Evolutionary conservation across 1,140 invertebrate species (phyloP), one percentile per base, ranked within the genome.

Genomic region (Magallana gigas): DNA sequence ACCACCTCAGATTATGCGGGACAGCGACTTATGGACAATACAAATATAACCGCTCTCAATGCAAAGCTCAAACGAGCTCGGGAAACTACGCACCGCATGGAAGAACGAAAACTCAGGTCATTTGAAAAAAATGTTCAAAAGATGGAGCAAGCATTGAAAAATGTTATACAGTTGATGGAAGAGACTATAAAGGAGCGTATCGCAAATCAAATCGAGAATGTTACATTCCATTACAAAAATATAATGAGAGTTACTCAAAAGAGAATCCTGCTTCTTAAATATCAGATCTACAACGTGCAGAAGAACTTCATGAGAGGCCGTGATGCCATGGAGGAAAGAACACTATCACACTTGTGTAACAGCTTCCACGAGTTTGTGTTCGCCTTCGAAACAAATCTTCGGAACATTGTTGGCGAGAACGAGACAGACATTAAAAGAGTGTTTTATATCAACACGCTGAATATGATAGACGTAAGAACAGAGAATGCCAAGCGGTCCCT

Each of bases 291-390:
- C 59, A 87, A 89, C 29, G 59, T 91, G 0, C 76, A 86, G 60
- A 91, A 91, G 60, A 92, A 92, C 84, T 93, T 93, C 84, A 86
- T 92, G 29, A 71, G 91, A 36, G 87, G 60, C 1, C 71, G 90
- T 12, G 88, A 92, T 60, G 92, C 90, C 1, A 92, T 92, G 92
- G 91, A 92, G 18, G 92, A 93, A 85, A 84, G 91, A 62, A 92
- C 91, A 23, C 85, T 92, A 14, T 85, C 76, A 9, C 84, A 88
- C 71, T 48, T 93, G 8, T 87, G 88, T n/a, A 84, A 88, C n/a
- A 91, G 90, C 14, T 93, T 91, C 60, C 87, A 91, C n/a, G 89
- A 90, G 57, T 91, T 89, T 87, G 84, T 88, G 12, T 91, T 85
- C 57, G 57, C 68, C 12, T 76, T 88, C 8, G 89, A 92, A 64